Base-by-base conservation (phyloP, 2,113 vertebrate species). In the Periophthalmus modestus region DNA sequence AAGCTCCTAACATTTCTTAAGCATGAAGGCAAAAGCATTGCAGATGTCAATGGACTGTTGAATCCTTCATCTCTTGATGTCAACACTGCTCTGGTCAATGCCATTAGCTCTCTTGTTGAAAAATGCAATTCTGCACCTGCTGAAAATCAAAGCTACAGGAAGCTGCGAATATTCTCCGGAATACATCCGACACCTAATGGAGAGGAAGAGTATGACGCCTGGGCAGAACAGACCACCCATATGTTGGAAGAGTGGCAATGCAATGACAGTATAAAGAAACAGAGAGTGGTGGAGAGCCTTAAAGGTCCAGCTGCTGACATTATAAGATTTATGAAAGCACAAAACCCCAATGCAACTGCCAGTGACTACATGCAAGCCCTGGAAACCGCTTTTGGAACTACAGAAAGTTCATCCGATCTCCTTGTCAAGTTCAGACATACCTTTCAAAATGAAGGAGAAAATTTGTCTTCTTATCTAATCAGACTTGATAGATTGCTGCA, bases 301-400 rank as follows among this genome's bases (percentile, higher is more conserved):
- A 46, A 46, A 46, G 43, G 43, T 46, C 43, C 43, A 46, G 43
- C 43, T 46, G 43, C 43, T 1, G 43, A 46, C 43, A 46, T 57
- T 9, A 57, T 21, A 57, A 4, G 54, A 57, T 57, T 57, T 16
- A 5, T 57, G 18, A 57, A 21, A 57, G 54, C 54, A 57, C 54
- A 57, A 57, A 57, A 57, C 19, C 54, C 54, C 18, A 57, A 57
- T 21, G n/a, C 54, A 57, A 57, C 54, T 57, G 54, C 54, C 54
- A 57, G 23, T 57, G 54, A 57, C 54, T 57, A 57, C n/a, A 57
- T 57, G 54, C 54, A 57, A 57, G n/a, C 54, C 6, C 54, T 57
- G 7, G 43, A 46, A 46, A 46, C 43, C 2, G 43, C 43, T 46
- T 46, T 46, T 46, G 43, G 43, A 46, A 46, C 43, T 12, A 46